Base-by-base conservation (phyloP, 2,888 invertebrate species). In the Halocaridina rubra region DNA sequence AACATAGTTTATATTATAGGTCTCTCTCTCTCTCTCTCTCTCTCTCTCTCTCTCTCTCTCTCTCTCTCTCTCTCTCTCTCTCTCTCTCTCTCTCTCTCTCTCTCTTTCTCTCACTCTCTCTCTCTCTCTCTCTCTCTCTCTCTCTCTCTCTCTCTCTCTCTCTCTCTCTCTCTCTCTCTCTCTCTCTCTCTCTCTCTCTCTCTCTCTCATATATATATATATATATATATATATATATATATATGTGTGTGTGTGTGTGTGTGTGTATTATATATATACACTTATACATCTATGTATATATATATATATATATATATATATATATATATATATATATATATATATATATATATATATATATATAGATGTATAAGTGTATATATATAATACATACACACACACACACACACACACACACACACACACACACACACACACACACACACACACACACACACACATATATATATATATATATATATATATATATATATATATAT, bases 1-100 rank as follows among this genome's bases (percentile, higher is more conserved):
- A n/a, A n/a, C n/a, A n/a, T n/a, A n/a, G n/a, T n/a, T n/a, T n/a
- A n/a, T n/a, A n/a, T n/a, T n/a, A n/a, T n/a, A n/a, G n/a, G n/a
- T 75, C 57, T 75, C 75, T 75, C 75, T 75, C 75, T 75, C 57
- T 75, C 57, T 75, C 75, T 75, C 75, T 75, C 29, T 75, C 75
- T 75, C 57, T 75, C 75, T 75, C 46, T 75, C 75, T 46, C 75
- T 75, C 53, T 75, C 53, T 53, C 29, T 75, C 57, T 75, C 57
- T 57, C 75, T 53, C 57, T 75, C 75, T 57, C 53, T 75, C 57
- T 75, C 53, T 75, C 24, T 53, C 75, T 29, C 75, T 29, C 57
- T 74, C 46, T 46, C 74, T 29, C 46, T 53, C 75, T 53, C 74
- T 74, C 74, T 74, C 46, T 7, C 74, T 74, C 22, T 46, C 24